Base-by-base conservation (phyloP, 1,140 invertebrate species). In the Amphibalanus amphitrite region DNA sequence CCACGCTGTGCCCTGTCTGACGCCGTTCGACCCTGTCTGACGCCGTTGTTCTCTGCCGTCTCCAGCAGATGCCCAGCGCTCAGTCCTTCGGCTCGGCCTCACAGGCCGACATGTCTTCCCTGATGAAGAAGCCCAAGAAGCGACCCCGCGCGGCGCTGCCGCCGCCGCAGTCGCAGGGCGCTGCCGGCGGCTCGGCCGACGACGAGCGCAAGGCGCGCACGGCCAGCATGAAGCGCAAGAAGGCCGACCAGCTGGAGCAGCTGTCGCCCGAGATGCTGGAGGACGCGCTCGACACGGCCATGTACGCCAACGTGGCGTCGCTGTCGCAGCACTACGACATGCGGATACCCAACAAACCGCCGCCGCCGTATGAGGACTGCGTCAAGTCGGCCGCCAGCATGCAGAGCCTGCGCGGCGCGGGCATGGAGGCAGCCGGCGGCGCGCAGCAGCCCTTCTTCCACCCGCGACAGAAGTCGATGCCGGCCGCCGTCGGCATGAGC, bases 291-390 rank as follows among this genome's bases (percentile, higher is more conserved):
- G 72, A 72, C 40, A 40, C 28, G 33, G 47, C 47, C 23, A 28
- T 28, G 15, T 28, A 71, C 26, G 29, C 29, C 69, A 26, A 23
- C 23, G 64, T 26, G 89, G 87, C 75, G 86, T 86, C 69, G 88
- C 70, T 91, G 90, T 82, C 90, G 88, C 75, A 91, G 90, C 79
- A 88, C 88, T 74, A 81, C 81, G 77, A 83, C 78, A 72, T 75
- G 1, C 33, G 33, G 4, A 38, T 38, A 38, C 77, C 77, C 3
- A 73, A 73, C 74, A 91, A 92, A 75, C 90, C 92, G 78, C 90
- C 90, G 28, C 90, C 91, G 26, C 87, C 90, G 71, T 93, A 93
- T 80, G 91, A 93, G 78, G 91, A 93, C 77, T 91, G 90, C 78
- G 88, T 93, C 76, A 92, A 93, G 82, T 81, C 78, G 72, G 81